Evolutionary conservation across 2,113 vertebrate genomes (phyloP), one percentile per base, ranked within the genome.

Genomic region (Sakesphorus luctuosus): DNA sequence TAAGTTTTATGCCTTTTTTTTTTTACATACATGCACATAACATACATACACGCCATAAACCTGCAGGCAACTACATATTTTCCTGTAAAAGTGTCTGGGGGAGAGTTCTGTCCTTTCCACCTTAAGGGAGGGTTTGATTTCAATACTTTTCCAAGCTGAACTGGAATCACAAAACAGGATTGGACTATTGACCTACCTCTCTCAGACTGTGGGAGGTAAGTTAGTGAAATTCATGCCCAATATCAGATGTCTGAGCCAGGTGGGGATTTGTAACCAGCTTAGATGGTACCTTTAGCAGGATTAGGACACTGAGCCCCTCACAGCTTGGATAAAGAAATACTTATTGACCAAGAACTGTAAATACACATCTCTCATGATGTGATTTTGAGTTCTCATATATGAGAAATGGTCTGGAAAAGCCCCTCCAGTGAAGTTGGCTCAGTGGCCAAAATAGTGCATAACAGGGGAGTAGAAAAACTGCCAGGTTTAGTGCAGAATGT

Each of bases 101-200:
- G 23, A 72, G 65, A n/a, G 17, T 68, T 87, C 74, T 84, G 38
- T 62, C 49, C 26, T 83, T 53, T 84, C 77, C 68, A 16, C 73
- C 69, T 66, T 84, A 87, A 73, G 58, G 58, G 58, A 92, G 66
- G 23, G 36, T 78, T 94, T 76, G 19, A 26, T 92, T 95, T 91
- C 87, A 94, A 87, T 92, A 28, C 62, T 82, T 96, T 96, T 81
- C 84, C 94, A 95, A 94, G 74, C 77, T 91, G 76, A 31, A 13
- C 66, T 91, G 36, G 49, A 74, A 89, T 85, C 53, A 87, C 77
- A 87, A 53, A 82, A 78, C 77, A 89, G 69, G 14, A 18, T 73
- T 89, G 55, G 95, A 92, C 77, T 95, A 35, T 58, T 68, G 69
- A 89, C 66, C 36, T 25, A 79, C 40, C 4, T 87, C 67, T 82